Base-by-base conservation (phyloP, 2,113 vertebrate species). In the Maccullochella peelii region DNA sequence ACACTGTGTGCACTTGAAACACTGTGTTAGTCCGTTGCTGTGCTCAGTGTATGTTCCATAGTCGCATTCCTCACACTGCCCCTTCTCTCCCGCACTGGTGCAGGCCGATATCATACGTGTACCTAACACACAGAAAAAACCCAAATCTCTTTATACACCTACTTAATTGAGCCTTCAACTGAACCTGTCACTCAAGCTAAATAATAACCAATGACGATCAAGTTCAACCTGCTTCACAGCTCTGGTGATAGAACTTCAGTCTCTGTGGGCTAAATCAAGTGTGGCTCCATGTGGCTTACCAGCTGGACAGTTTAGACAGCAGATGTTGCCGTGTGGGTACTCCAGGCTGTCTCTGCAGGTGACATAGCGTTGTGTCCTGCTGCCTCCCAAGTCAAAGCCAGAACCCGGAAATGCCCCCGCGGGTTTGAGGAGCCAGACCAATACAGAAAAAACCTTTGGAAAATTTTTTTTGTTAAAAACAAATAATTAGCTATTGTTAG, bases 261-360 rank as follows among this genome's bases (percentile, higher is more conserved):
- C 68, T 70, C 50, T 0, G 61, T 38, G 47, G 74, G 52, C 30
- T 74, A 49, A n/a, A 50, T 44, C 15, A 21, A 27, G 25, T 27
- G 44, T 8, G 23, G 15, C 20, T 86, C 36, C 18, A 47, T 77
- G 71, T 55, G 20, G 21, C 85, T 86, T 69, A 96, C 95, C 95
- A 54, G 95, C 90, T 71, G 90, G 91, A 61, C 95, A 96, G 58
- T 89, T 91, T 11, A 79, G 8, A 69, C 95, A 96, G 91, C 95
- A 96, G 77, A 94, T 57, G 87, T 62, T 82, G 9, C 47, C 61
- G 0, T 80, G 7, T 0, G 0, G 7, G 75, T 95, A 94, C 63
- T 91, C 86, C 18, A 23, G 4, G 8, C 54, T 1, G 0, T 73
- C 49, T 3, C 0, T 38, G 85, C 95, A 96, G 36, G 18, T 7